Evolutionary conservation across 2,113 vertebrate species (phyloP), one percentile per base, ranked within the genome.

Genomic region (Vicugna pacos): DNA sequence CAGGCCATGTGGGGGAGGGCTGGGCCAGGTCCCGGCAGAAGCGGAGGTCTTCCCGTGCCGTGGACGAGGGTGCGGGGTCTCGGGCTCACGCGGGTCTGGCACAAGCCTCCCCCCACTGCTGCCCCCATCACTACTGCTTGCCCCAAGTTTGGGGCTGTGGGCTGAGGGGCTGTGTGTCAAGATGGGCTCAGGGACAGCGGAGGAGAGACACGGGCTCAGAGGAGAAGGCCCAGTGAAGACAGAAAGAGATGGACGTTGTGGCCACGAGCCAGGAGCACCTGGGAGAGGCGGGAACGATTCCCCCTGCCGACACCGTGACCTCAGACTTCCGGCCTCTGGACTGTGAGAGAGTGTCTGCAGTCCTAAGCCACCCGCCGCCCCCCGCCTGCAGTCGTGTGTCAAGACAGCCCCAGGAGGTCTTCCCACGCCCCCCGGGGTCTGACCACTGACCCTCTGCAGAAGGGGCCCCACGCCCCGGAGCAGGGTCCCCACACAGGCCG

Each of bases 131-230:
- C 38, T 42, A 42, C 38, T 5, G 52, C 17, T 42, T 14, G 1
- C 50, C 5, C 12, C 5, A 0, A 13, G 20, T 46, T 4, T 0
- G 1, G 16, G 9, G 24, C 7, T 1, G 17, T 8, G 3, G 14
- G 20, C 0, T 3, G 26, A 24, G 42, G 67, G 0, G 28, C 58
- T 14, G 8, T 22, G 46, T 0, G 2, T 2, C 0, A 10, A 17
- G 1, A 24, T 8, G 46, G 46, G 16, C 20, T 14, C 12, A 72
- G 56, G 64, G 58, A n/a, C 4, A 10, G 26, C 11, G 0, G 75
- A 52, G 15, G 28, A 2, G 22, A 70, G 32, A 6, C 28, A 9
- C 48, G 2, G 50, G 3, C 76, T 22, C 50, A 11, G 35, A 13
- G 19, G 13, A 28, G 46, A 11, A 2, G 0, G 75, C 75, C 11